Evolutionary conservation across 2,797 vertebrate genomes (phyloP), one percentile per base, ranked within the genome.

Genomic region (Onychomys leucogaster): DNA sequence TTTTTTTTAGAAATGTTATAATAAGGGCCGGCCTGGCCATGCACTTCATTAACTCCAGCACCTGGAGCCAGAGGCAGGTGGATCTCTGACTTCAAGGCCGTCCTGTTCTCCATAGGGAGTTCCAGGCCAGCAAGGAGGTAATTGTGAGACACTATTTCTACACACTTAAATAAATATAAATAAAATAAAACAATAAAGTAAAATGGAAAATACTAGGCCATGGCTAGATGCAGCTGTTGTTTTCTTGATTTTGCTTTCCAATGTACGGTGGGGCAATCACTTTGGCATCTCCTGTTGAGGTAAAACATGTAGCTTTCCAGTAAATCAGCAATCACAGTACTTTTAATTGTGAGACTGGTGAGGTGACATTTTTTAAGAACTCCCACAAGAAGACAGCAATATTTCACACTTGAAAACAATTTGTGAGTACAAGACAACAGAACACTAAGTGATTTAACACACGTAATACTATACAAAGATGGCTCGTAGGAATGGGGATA

Each of bases 361-460:
- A 71, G 12, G 52, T 46, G 11, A 43, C 34, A 52, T 1, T 19
- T 55, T 14, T 49, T 69, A 6, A 21, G 3, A 69, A 32, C 13
- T 69, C 21, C 21, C 37, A 41, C 14, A 17, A 90, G 81, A 80
- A 73, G 16, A 21, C 0, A 32, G 12, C 5, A 46, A 25, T 41
- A 57, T 14, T 57, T 76, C n/a, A 46, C 17, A 77, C 90, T 73
- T 82, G 27, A 63, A 94, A 92, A n/a, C 19, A 94, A 67, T 9
- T n/a, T 52, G 1, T 13, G 57, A 57, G 1, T 7, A 0, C 16
- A 23, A 27, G 61, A 8, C 52, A 77, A 65, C 5, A 61, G 69
- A 55, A 82, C 5, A 75, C 11, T 59, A n/a, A 71, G 46, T 19
- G 12, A 46, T 57, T 87, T 32, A 77, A 75, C 6, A 69, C 32